Percentiles rank a stretch among this genome's conserved stretches.
Conservation (phyloP, 2,113 vertebrate genomes). For the Edolisoma coerulescens region DNA sequence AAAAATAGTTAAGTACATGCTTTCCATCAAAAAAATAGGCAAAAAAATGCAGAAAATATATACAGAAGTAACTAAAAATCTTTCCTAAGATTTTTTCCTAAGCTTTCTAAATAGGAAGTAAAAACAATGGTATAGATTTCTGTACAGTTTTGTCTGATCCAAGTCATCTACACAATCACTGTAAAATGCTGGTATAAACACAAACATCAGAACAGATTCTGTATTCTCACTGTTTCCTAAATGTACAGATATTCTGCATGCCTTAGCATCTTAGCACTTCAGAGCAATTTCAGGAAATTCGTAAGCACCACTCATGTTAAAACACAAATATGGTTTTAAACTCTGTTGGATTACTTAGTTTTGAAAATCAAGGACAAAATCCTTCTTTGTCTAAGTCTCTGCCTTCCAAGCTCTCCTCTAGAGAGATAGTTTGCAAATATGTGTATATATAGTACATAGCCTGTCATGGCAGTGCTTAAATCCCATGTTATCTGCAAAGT, state of each 20-base stretch:
- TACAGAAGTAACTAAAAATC: not conserved
- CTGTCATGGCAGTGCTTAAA: not conserved
- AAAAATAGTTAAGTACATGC: not conserved
- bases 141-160: not conserved
- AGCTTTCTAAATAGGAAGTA: not conserved
- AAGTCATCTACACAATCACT: not conserved
- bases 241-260: not conserved
- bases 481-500: not conserved
- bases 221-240: not conserved
- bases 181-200: not conserved
- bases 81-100: not conserved
- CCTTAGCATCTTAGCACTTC: not conserved
- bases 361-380: not conserved
- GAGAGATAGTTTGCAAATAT: not conserved
- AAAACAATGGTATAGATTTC: not conserved
- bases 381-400: not conserved
- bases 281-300: not conserved
- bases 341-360: not conserved
- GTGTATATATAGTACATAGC: not conserved
- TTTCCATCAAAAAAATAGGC: not conserved
- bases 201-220: not conserved
- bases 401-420: not conserved
- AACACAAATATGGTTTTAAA: not conserved
- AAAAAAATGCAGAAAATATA: not conserved
- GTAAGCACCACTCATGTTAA: not conserved